These are phyloP conservation scores for Drosophila sp. DNA, from an alignment of 1,140 invertebrate genomes.

Conservation along the genomic window DNA sequence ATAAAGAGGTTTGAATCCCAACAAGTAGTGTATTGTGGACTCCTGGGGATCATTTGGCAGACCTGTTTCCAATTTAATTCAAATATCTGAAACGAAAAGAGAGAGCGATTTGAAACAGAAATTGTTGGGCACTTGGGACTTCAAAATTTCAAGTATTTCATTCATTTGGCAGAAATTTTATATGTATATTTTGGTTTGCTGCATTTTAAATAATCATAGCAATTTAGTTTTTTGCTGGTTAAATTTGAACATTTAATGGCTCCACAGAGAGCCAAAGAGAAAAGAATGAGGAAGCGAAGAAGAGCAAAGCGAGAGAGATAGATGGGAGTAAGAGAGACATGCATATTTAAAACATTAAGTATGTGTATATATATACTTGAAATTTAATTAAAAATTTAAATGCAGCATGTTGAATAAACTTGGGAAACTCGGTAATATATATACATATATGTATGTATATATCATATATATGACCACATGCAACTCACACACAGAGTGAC, in stretches of 20 bases:
- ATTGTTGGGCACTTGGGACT: neutral
- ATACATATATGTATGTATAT: neutral
- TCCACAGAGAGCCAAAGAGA: conserved; percentile 20
- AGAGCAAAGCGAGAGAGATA: neutral
- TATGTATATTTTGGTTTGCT: neutral
- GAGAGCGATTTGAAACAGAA: neutral
- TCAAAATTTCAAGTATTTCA: neutral
- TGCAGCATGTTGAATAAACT: conserved; percentile 46
- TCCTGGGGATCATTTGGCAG: too few relatives aligned
- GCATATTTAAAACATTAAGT: conserved; percentile 47
- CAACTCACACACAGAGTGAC: conserved; percentile 35
- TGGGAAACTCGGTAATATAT: conserved; percentile 2
- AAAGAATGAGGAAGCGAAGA: neutral
- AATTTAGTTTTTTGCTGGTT: conserved; percentile 9
- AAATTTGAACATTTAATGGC: conserved; percentile 5
- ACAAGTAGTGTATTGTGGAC: too few relatives aligned
- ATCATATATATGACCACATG: conserved; percentile 24
- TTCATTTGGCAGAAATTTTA: neutral
- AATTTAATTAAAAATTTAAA: conserved; percentile 79
- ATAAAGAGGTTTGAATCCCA: too few relatives aligned
- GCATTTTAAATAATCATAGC: conserved; percentile 4
- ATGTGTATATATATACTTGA: conserved; percentile 49
- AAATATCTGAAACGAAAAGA: neutral
- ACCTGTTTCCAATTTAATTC: neutral
- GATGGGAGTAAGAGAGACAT: conserved; percentile 31